Base-by-base conservation (phyloP, 2,888 invertebrate species). In the Diaperis boleti region DNA sequence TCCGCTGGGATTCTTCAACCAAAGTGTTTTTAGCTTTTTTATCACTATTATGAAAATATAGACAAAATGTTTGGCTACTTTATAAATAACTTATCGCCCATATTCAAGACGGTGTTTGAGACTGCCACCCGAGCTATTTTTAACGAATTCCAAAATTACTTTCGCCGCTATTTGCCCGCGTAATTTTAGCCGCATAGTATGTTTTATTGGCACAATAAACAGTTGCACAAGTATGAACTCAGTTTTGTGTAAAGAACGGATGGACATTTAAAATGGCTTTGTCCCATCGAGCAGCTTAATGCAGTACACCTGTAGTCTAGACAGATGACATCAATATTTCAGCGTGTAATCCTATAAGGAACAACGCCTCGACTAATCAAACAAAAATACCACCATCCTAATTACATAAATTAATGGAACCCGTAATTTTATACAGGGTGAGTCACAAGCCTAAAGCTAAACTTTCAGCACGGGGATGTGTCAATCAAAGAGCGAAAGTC, bases 391-490 rank as follows among this genome's bases (percentile, higher is more conserved):
- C 33, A 11, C 33, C 18, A 18, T 35, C 49, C 33, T 49, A 49
- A 49, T 49, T 49, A 49, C 49, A 18, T 49, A 49, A 49, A 49
- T 49, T 49, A 49, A 49, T 35, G 49, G 49, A 18, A 18, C 10
- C 49, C 11, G 35, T 49, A 49, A 49, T 49, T 49, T 35, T 17
- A 49, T 49, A 49, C 49, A 35, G 49, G 42, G 42, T 42, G 42
- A 42, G 20, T 42, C 35, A 11, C 49, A 49, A 47, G 49, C 49
- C 49, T 49, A 49, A 49, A 49, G 49, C 49, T 49, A 49, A 49
- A 49, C 49, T 49, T 49, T 49, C 49, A 35, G 2, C 20, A 22
- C 20, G n/a, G 15, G 18, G 45, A 29, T 31, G 33, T 49, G 49
- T 49, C 49, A 49, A 49, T 49, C 49, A 49, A 49, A 49, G 47